A percentile compares a stretch with the other conserved stretches of the same genome.
Evolutionary conservation across 2,113 vertebrate genomes (phyloP).

Genomic region (Colistium nudipinnis): DNA sequence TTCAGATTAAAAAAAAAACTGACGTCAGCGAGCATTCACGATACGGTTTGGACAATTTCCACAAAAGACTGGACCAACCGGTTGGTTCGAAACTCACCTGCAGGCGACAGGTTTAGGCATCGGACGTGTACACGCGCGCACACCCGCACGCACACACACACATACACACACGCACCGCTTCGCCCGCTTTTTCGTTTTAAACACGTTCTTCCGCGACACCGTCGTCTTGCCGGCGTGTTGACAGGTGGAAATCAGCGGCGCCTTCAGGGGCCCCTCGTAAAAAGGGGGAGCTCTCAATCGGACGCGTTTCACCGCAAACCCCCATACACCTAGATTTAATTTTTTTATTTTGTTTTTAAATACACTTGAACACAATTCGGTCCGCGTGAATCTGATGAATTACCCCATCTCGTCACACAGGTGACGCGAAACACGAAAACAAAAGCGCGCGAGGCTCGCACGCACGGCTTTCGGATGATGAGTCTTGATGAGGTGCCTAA

Average conservation of each 20-base stretch:
- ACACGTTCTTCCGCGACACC: neutral
- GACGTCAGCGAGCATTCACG: neutral
- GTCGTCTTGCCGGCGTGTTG: no score
- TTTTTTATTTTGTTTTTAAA: neutral
- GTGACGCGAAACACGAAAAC: no score
- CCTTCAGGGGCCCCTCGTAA: slow-evolving; percentile 1
- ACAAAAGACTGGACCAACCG: neutral
- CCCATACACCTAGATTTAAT: no score
- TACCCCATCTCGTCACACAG: no score
- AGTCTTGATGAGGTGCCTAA: no score
- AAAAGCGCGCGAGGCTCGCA: neutral
- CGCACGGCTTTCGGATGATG: neutral
- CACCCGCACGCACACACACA: no score
- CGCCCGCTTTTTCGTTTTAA: neutral
- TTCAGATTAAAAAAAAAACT: neutral
- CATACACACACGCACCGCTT: neutral
- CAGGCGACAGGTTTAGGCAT: neutral
- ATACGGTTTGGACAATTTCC: neutral
- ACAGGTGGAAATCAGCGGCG: neutral
- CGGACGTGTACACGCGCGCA: no score
- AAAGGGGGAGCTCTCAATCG: neutral
- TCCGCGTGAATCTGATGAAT: neutral
- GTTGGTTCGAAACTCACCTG: neutral
- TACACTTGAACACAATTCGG: neutral
- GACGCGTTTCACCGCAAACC: neutral